A percentile compares a stretch with the other conserved stretches of the same genome.
These are phyloP conservation scores for Melangyna quadrimaculata DNA, from an alignment of 2,888 invertebrate genomes.

Conservation along the genomic window DNA sequence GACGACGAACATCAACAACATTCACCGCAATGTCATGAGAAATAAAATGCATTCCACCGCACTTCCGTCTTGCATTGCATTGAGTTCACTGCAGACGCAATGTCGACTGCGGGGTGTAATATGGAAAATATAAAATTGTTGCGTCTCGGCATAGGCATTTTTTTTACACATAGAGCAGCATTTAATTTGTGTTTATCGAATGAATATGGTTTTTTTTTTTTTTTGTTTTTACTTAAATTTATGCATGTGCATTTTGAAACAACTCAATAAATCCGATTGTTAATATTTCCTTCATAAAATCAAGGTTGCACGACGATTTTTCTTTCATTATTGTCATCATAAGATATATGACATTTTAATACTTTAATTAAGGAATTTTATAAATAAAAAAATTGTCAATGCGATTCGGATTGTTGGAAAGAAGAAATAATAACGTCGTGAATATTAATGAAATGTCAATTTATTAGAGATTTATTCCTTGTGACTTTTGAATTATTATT, in stretches of 20 bases:
- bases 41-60: constrained; percentile 23
- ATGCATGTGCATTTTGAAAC: neutral
- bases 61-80: constrained; percentile 52
- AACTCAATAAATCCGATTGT: neutral
- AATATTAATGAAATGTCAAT: neutral
- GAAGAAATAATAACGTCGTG: neutral
- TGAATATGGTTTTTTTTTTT: neutral
- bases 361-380: neutral
- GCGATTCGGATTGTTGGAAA: neutral
- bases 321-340: neutral
- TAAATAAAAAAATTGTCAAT: neutral
- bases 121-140: constrained; percentile 10
- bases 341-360: neutral
- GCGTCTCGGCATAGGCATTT: neutral
- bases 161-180: neutral
- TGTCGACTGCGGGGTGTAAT: constrained; percentile 43
- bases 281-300: neutral
- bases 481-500: neutral
- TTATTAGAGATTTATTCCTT: neutral
- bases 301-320: neutral
- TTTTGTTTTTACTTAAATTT: neutral
- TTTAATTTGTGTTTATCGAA: neutral
- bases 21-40: constrained; percentile 26
- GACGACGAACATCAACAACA: constrained; percentile 30
- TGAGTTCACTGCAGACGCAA: constrained; percentile 48